Base-by-base conservation (phyloP, 2,113 vertebrate genomes). In the Spea multiplicata region DNA sequence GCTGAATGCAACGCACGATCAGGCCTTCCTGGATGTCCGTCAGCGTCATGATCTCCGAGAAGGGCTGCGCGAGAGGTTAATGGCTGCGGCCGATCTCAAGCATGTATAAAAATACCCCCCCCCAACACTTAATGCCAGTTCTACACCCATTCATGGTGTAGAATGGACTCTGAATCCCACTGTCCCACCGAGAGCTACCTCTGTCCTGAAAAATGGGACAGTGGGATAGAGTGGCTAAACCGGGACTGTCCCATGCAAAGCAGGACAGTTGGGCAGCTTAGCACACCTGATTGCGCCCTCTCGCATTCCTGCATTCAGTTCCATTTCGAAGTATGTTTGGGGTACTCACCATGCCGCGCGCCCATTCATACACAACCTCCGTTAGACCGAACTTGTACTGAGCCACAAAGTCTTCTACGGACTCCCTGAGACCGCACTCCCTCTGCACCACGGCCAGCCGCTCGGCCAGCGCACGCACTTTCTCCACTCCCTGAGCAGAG, bases 361-460 rank as follows among this genome's bases (percentile, higher is more conserved):
- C 96, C 96, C 96, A 97, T 88, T 96, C 96, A 76, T 96, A 96
- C 44, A 97, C 96, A 76, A 97, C 95, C 83, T 97, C 95, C 0
- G 94, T 94, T 88, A 97, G 91, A 44, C 96, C 95, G n/a, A 97
- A 97, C 83, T 95, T 95, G 82, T 95, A 92, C 88, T 97, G 94
- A n/a, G 90, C 91, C 13, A 96, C 94, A 76, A 93, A 96, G 62
- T 97, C 95, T 82, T 97, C 94, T 3, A 92, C 90, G 0, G 94
- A 92, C 88, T 97, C 94, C 1, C 86, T 81, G 71, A 97, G 87
- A 52, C 92, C 94, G 81, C 94, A 96, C 3, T 95, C 91, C 74
- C 84, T 87, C 87, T 97, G 96, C 75, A 96, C 90, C 55, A 93
- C 90, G 7, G 93, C 95, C 3, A 97, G 93, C 0, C 93, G 85